Conservation (phyloP, 2,888 invertebrate species). For the Bellardia bayeri region DNA sequence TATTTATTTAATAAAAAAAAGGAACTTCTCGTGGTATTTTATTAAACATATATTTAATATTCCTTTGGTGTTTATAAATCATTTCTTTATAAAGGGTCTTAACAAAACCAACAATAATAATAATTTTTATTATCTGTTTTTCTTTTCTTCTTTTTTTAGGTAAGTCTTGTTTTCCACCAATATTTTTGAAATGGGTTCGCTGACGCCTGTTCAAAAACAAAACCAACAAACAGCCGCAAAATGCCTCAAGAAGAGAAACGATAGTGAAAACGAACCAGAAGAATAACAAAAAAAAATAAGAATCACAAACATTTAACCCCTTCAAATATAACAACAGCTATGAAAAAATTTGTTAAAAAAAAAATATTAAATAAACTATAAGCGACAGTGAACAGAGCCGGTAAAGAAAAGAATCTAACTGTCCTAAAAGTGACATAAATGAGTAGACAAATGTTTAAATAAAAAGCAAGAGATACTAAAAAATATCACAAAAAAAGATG, state of each 20-base stretch:
- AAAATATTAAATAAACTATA: slow-evolving; percentile 40
- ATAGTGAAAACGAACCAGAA: not conserved
- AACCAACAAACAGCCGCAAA: not conserved
- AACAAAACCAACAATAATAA: slow-evolving; percentile 14
- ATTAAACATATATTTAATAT: too few species aligned
- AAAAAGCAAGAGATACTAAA: not conserved
- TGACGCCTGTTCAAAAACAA: not conserved
- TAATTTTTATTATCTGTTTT: slow-evolving; percentile 27
- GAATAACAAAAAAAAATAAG: not conserved
- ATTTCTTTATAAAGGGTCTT: not conserved
- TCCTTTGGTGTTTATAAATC: not conserved
- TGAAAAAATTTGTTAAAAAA: slow-evolving; percentile 13
- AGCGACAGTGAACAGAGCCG: not conserved
- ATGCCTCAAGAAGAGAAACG: slow-evolving; percentile 4
- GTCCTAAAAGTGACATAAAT: slow-evolving; percentile 64
- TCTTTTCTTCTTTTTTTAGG: slow-evolving; percentile 42
- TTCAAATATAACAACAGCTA: slow-evolving; percentile 6
- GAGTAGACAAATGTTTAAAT: slow-evolving; percentile 49
- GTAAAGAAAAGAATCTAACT: slow-evolving; percentile 16
- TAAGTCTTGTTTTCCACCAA: slow-evolving; percentile 54
- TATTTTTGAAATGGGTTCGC: slow-evolving; percentile 33
- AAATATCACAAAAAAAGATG: not conserved
- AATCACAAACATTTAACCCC: slow-evolving; percentile 52
- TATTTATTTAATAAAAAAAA: not conserved
- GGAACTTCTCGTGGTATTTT: too few species aligned